These are phyloP conservation scores for Manduca sexta DNA, from an alignment of 1,140 invertebrate species.

Conservation along the genomic window DNA sequence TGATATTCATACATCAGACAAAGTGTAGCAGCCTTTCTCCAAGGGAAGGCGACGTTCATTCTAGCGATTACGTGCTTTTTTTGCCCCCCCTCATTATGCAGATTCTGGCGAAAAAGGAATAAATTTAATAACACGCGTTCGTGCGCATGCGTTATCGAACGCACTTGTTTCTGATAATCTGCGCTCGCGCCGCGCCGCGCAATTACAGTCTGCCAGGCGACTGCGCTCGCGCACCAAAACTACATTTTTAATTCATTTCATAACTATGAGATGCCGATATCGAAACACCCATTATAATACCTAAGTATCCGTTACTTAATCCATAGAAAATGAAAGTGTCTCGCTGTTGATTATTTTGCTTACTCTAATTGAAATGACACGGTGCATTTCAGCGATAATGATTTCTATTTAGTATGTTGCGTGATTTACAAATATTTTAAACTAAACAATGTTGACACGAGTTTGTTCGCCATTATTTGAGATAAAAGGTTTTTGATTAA, in stretches of 20 bases:
- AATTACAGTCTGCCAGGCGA: slow-evolving; percentile 36
- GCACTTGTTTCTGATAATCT: slow-evolving; percentile 70
- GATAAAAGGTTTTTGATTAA: too few relatives aligned
- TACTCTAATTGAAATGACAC: slow-evolving; percentile 32
- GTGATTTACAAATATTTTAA: slow-evolving; percentile 16
- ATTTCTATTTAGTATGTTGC: slow-evolving; percentile 23
- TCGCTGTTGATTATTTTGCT: slow-evolving; percentile 25
- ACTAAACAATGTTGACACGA: too few relatives aligned
- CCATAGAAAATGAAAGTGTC: slow-evolving; percentile 36
- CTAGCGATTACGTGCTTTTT: slow-evolving; percentile 63
- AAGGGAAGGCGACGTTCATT: slow-evolving; percentile 47
- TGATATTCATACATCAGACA: slow-evolving; percentile 41
- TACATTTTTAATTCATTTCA: slow-evolving; percentile 46
- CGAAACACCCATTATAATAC: slow-evolving; percentile 14
- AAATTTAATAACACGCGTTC: slow-evolving; percentile 70
- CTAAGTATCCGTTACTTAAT: slow-evolving; percentile 52
- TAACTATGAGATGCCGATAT: slow-evolving; percentile 16
- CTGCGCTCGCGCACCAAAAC: slow-evolving; percentile 15
- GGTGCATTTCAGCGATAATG: slow-evolving; percentile 28
- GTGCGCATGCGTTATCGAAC: slow-evolving; percentile 67
- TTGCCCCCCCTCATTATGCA: slow-evolving; percentile 67
- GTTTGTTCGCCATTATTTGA: too few relatives aligned
- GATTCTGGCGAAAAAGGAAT: slow-evolving; percentile 68
- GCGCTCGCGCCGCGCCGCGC: slow-evolving; percentile 43
- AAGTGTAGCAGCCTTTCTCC: slow-evolving; percentile 49